Evolutionary conservation across 2,113 vertebrate genomes (phyloP).

Genomic region (Cichladusa arquata): DNA sequence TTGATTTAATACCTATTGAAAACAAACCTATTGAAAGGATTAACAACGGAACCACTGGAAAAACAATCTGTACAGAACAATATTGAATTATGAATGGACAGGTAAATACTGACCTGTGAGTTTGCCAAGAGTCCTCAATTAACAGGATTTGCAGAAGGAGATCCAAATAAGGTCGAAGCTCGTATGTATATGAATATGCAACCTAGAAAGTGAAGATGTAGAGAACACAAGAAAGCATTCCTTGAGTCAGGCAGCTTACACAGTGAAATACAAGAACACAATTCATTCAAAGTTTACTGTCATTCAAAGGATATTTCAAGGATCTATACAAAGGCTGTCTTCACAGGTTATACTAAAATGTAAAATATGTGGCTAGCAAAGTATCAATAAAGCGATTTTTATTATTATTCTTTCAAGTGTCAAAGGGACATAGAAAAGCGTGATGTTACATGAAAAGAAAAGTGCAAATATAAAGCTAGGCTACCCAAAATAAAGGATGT

Average conservation of each 20-base stretch:
- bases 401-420: neutral
- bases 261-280: neutral
- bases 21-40: neutral
- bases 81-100: neutral
- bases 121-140: slow-evolving; percentile 99
- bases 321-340: neutral
- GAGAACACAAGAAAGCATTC: neutral
- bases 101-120: slow-evolving; percentile 85
- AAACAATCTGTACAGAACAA: neutral
- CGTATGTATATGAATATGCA: slow-evolving; percentile 97
- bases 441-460: neutral
- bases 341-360: neutral
- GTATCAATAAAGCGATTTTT: neutral
- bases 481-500: neutral
- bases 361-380: neutral
- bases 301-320: neutral
- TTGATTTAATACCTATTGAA: neutral
- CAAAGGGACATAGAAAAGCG: neutral
- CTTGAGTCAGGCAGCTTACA: neutral
- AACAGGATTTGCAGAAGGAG: slow-evolving; percentile 96
- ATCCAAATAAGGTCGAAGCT: slow-evolving; percentile 98
- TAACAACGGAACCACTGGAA: neutral
- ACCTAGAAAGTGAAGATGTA: slow-evolving; percentile 72
- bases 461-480: neutral
- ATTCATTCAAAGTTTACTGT: neutral